Evolutionary conservation across 2,797 vertebrate species (phyloP).

Genomic region (Distichodus sexfasciatus): DNA sequence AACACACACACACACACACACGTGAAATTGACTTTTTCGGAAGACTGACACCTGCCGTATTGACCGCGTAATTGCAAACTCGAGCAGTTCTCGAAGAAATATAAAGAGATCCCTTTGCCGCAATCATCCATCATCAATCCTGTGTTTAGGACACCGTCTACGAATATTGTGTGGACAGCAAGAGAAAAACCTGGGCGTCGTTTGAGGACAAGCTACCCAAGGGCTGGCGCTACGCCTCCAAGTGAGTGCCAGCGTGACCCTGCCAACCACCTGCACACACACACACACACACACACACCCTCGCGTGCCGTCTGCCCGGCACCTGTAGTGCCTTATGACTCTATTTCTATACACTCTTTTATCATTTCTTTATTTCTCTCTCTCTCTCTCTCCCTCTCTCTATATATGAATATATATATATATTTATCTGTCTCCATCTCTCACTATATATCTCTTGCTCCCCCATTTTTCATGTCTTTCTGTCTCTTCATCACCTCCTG

Average conservation of each 20-base stretch:
- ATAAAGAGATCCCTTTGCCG: no score
- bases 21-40: no score
- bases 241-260: constrained; percentile 66
- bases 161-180: constrained; percentile 85
- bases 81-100: no score
- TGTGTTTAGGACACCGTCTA: constrained; percentile 81
- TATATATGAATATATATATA: constrained; percentile 1
- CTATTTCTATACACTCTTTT: constrained; percentile 36
- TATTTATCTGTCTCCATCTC: constrained; percentile 12
- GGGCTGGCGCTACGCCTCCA: constrained; percentile 78
- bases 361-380: constrained; percentile 14
- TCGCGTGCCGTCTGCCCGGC: constrained; percentile 27
- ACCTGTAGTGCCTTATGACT: constrained; percentile 27
- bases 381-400: constrained; percentile 26
- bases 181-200: constrained; percentile 79
- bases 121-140: neutral
- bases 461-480: constrained; percentile 42
- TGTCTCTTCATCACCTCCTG: constrained; percentile 23
- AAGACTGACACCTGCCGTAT: no score
- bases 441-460: constrained; percentile 11
- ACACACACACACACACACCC: constrained; percentile 46
- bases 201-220: constrained; percentile 85
- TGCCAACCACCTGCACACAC: constrained; percentile 22
- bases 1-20: no score
- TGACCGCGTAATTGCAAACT: no score